Evolutionary conservation across 2,888 invertebrate genomes (phyloP), one percentile per base, ranked within the genome.

Genomic region (Lepeophtheirus nordmannii): DNA sequence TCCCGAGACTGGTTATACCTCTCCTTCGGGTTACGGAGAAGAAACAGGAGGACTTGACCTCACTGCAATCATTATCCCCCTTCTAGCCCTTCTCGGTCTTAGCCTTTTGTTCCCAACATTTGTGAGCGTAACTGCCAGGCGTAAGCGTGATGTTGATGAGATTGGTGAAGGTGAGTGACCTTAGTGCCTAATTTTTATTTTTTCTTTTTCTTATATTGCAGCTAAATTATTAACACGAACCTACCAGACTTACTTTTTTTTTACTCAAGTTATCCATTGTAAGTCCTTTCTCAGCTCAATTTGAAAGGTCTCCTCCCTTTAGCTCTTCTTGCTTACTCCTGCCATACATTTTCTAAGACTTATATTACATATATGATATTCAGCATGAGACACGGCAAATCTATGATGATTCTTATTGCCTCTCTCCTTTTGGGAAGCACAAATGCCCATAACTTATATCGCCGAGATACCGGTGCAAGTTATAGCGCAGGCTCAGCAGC

Each of bases 51-150:
- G 63, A 12, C 37, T 63, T 20, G 63, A 63, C 56, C 56, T 63
- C 7, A 63, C 63, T 14, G 22, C 63, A 8, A 63, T 63, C 30
- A 46, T 63, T 22, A 63, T 63, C 46, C 63, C 63, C 1, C 20
- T 63, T 30, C 8, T 63, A 37, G 63, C 63, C 56, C n/a, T 63
- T 14, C n/a, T 63, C n/a, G 63, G 63, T 22, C 56, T 63, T 5
- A 46, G 46, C 63, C 63, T 63, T 30, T 53, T 63, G 22, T 63
- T 63, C 56, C 63, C 63, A 20, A 63, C 63, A 23, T 63, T 46
- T n/a, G 63, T 63, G 23, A 46, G 46, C 23, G 23, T 58, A n/a
- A 40, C 59, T 37, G 38, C 58, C n/a, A 38, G 46, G 58, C 65
- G 65, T 23, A 65, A 58, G 56, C 58, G 65, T n/a, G 22, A 39